Conservation (phyloP, 2,888 invertebrate genomes). For the Zaprionus lineosus region DNA sequence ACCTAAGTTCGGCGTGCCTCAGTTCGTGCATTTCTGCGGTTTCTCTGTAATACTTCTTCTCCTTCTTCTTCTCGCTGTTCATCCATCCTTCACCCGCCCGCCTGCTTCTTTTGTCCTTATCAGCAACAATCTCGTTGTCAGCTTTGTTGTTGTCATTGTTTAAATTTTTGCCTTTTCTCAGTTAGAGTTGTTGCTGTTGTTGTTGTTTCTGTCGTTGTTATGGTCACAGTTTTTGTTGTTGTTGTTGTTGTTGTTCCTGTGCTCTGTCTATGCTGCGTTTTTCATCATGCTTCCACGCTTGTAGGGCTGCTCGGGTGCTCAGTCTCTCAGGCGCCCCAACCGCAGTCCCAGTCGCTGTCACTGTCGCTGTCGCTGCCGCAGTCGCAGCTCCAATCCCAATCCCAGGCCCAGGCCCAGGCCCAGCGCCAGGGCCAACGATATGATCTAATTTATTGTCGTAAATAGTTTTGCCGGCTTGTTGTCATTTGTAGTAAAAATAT, state of each 20-base stretch:
- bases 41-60: conserved; percentile 40
- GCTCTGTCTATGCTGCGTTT: conserved; percentile 42
- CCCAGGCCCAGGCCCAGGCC: not conserved
- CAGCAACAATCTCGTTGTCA: conserved; percentile 58
- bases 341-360: not conserved
- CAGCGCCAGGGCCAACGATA: conserved; percentile 49
- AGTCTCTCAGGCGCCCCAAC: conserved; percentile 5
- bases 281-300: conserved; percentile 52
- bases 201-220: conserved; percentile 27
- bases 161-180: too few species aligned
- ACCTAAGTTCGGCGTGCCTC: conserved; percentile 38
- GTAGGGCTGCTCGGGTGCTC: conserved; percentile 58
- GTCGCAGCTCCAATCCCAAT: conserved; percentile 20
- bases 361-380: not conserved
- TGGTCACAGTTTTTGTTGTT: conserved; percentile 19
- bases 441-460: conserved; percentile 73
- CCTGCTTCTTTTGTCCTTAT: conserved; percentile 34
- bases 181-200: conserved; percentile 41
- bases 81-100: not conserved
- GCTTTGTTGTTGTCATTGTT: conserved; percentile 48
- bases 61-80: conserved; percentile 2
- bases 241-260: conserved; percentile 30
- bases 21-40: conserved; percentile 46
- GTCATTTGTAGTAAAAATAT: conserved; percentile 74
- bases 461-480: conserved; percentile 55